Conservation (phyloP, 1,140 invertebrate species). For the Cydia fagiglandana region DNA sequence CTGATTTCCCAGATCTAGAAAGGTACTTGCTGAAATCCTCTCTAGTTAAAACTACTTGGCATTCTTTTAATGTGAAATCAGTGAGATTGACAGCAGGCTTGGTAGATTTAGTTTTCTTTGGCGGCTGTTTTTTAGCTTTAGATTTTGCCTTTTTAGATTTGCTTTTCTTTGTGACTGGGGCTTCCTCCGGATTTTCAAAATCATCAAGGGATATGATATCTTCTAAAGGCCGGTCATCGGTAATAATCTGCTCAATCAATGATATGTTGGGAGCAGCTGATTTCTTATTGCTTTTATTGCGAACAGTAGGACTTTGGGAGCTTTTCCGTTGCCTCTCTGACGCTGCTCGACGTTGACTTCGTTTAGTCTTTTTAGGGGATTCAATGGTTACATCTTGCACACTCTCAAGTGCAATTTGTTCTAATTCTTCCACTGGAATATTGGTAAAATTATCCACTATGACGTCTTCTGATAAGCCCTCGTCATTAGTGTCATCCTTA, state of each 20-base stretch:
- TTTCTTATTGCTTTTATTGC: conserved; percentile 46
- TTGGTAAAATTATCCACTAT: conserved; percentile 66
- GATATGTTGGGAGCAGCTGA: conserved; percentile 65
- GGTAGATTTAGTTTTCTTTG: conserved; percentile 39
- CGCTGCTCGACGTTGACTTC: conserved; percentile 44
- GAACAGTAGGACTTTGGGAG: conserved; percentile 44
- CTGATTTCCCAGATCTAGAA: background rate
- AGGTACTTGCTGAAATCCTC: conserved; percentile 56
- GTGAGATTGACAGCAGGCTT: conserved; percentile 25
- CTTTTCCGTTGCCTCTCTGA: conserved; percentile 41
- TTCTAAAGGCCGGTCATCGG: conserved; percentile 67
- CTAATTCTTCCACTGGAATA: conserved; percentile 69
- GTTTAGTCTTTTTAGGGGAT: conserved; percentile 41
- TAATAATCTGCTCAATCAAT: conserved; percentile 70
- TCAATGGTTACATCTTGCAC: conserved; percentile 44
- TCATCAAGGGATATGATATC: conserved; percentile 71
- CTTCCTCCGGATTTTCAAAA: conserved; percentile 49
- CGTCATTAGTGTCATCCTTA: conserved; percentile 39
- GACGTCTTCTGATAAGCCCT: conserved; percentile 43
- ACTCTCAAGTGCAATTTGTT: conserved; percentile 64
- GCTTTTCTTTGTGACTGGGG: conserved; percentile 32
- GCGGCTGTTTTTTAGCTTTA: conserved; percentile 46
- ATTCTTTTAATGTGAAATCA: conserved; percentile 54
- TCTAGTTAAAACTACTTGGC: conserved; percentile 56
- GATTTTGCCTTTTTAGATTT: conserved; percentile 45